Base-by-base conservation (phyloP, 2,888 invertebrate species). In the Platycheirus rosarum region DNA sequence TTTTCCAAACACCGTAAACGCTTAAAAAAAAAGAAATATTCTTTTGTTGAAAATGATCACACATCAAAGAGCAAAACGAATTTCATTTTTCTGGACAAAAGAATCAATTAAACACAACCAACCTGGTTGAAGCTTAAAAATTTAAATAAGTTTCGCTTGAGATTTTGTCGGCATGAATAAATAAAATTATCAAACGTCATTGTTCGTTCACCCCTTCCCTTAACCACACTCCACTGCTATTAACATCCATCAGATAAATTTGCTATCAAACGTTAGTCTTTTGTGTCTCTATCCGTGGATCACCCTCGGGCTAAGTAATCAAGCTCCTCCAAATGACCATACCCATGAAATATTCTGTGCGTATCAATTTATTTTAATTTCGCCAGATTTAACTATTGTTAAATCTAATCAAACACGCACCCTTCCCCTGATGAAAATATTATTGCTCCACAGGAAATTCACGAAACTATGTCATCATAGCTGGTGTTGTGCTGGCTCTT, bases 311-410 rank as follows among this genome's bases (percentile, higher is more conserved):
- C 53, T 32, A 40, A 13, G 8, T 20, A 51, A 44, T 51, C 71
- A 70, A n/a, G 42, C 53, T 51, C 53, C 40, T 16, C 26, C 1
- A 13, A n/a, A n/a, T 35, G 35, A 35, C 18, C 53, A 14, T 40
- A 35, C 18, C 32, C 49, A 60, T 66, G 35, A 8, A 5, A 55
- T 13, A 57, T 60, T 73, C 48, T 68, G 53, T 68, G 68, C 62
- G 62, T 68, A 55, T 35, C 74, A 74, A 74, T 79, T 79, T 68
- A 62, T 48, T 32, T 55, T 29, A 18, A 65, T 70, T 77, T 65
- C 37, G 51, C 29, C 46, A 68, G 57, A 66, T 60, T 35, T 29
- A 32, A 14, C 3, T 49, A 32, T 37, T 18, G 11, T 49, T 66
- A 49, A 29, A 23, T 29, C 16, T 40, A 73, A 65, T 37, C 14